Base-by-base conservation (phyloP, 2,113 vertebrate genomes). In the Lamprologus callipterus region DNA sequence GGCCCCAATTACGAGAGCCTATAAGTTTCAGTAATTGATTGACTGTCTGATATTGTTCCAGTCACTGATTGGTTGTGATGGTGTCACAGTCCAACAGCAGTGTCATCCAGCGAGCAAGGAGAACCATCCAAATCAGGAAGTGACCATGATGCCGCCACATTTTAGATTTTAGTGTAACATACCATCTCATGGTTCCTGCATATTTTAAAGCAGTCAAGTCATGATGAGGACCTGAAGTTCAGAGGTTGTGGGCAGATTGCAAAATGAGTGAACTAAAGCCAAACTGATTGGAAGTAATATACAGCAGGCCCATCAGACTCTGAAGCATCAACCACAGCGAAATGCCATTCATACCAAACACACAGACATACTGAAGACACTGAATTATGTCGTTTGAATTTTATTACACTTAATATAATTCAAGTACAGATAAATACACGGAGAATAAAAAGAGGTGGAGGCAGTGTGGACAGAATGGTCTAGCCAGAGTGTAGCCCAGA, bases 1-100 rank as follows among this genome's bases (percentile, higher is more conserved):
- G 68, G 88, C 51, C 81, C 9, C 9, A 54, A 85, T 92, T 88
- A 87, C 45, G 16, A 78, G 40, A 82, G 65, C 57, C 78, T 78
- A 78, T 88, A 83, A 5, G 73, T 82, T 93, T 92, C 92, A 92
- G 91, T 87, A 79, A 86, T 80, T 94, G 93, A 96, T 94, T 94
- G 86, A 86, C 65, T 91, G 85, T 92, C 84, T 94, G 92, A 93
- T 95, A 80, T 63, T 8, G 42, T 79, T 94, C 89, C 91, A 95
- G 92, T 80, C 6, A 54, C 88, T 93, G 91, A 95, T 93, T 95
- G 91, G 93, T 80, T 93, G 80, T 54, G 91, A 92, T 80, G 85
- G 82, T 23, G 88, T 85, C 65, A 19, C 60, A 26, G 82, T 90
- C 93, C 93, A 93, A 93, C 70, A 23, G 85, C 4, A 10, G 88